Base-by-base conservation (phyloP, 2,888 invertebrate species). In the Linnaemya tessellans region DNA sequence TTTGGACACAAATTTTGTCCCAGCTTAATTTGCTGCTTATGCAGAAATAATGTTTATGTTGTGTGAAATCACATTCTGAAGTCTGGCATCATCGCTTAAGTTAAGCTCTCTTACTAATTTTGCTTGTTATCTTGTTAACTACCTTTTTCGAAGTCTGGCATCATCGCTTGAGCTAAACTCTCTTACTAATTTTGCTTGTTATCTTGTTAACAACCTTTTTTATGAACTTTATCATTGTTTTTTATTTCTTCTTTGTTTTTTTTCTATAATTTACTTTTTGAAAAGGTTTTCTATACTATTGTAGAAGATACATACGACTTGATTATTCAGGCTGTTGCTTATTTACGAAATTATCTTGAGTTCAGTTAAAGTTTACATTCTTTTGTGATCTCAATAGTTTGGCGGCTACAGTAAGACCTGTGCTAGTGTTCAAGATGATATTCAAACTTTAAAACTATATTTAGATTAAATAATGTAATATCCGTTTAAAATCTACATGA, bases 341-440 rank as follows among this genome's bases (percentile, higher is more conserved):
- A 71, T 68, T 79, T 80, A 51, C 75, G 70, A 65, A 85, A 83
- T 75, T 80, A 58, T 70, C 65, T 75, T 83, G 51, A 54, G 58
- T 74, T 83, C 75, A 86, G 85, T 86, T 79, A 64, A 38, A 41
- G 58, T 80, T 83, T 18, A 73, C 43, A 79, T 74, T 83, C 83
- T 78, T 74, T 51, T 18, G 67, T 25, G 67, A 43, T 67, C 67
- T 25, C 22, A 71, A 58, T 41, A n/a, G 22, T 46, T 58, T 58
- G 20, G 35, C 15, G 46, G 43, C 43, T 74, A 11, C 41, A 11
- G 11, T 64, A n/a, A 11, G 18, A 10, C 0, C 15, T 8, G 13
- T 5, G 49, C 64, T 11, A n/a, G 20, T 20, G 35, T 49, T 46
- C n/a, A n/a, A n/a, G n/a, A n/a, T n/a, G n/a, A n/a, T n/a, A n/a